A percentile compares a stretch with the other conserved stretches of the same genome.
phyloP scores from a whole-genome alignment of 2,113 vertebrate genomes.

The Orycteropus afer region DNA sequence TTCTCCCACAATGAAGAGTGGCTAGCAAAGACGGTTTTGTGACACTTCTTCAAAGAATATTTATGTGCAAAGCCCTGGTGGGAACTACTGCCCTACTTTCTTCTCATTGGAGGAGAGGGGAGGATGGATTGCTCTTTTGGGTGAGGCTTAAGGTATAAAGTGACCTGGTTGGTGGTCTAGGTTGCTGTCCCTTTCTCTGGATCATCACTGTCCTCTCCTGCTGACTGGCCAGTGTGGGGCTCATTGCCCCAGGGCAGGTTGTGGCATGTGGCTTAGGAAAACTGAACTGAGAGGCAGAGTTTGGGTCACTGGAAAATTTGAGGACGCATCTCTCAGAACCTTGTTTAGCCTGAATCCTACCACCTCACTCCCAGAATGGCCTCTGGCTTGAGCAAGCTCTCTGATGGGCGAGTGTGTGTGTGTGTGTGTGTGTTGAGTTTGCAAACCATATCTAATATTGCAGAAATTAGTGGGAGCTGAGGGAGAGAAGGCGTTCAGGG shows the following conservation, averaged over 20 bases:
- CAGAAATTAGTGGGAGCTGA: background rate
- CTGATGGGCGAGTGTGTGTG: background rate
- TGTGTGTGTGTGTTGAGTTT: background rate
- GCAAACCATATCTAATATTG: background rate
- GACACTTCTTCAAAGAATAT: background rate
- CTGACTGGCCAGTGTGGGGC: background rate
- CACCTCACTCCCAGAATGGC: background rate
- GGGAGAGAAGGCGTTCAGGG: background rate
- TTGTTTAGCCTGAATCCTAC: background rate
- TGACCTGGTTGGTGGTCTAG: background rate
- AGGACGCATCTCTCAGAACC: background rate
- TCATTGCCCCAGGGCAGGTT: background rate
- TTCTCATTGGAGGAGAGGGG: background rate
- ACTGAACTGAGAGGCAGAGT: background rate
- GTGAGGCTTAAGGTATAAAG: background rate
- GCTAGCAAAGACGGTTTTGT: background rate
- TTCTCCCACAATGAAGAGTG: background rate
- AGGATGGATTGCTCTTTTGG: background rate
- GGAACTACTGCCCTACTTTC: background rate
- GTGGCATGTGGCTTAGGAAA: background rate
- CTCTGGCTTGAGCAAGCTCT: background rate
- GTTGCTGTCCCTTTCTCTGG: background rate
- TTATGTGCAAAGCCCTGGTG: background rate
- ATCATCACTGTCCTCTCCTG: background rate
- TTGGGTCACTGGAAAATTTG: background rate